phyloP scores from a whole-genome alignment of 2,113 vertebrate species.

The Sorex araneus region DNA sequence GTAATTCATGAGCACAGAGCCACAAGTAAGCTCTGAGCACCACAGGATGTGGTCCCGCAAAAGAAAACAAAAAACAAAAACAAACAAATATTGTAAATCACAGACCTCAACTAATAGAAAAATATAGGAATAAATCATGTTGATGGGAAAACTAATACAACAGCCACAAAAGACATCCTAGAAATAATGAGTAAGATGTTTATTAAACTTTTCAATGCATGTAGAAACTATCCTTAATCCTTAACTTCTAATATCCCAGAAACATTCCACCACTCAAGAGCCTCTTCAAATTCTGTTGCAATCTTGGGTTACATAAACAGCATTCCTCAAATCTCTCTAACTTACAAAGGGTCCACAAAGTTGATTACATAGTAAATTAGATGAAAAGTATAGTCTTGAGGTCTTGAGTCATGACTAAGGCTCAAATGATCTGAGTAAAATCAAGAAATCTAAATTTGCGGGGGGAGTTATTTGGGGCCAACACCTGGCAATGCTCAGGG shows the following conservation, averaged over 20 bases:
- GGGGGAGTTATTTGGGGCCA: neutral
- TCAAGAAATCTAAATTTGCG: neutral
- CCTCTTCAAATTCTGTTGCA: neutral
- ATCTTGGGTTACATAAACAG: neutral
- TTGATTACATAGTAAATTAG: neutral
- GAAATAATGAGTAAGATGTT: neutral
- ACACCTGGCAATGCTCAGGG: no score
- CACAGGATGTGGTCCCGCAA: no score
- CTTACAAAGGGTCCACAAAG: slow-evolving; percentile 5
- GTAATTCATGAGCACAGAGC: no score
- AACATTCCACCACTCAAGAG: neutral
- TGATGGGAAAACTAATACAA: neutral
- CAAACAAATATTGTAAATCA: no score
- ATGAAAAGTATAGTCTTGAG: slow-evolving; percentile 12
- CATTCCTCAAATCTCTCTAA: slow-evolving; percentile 2
- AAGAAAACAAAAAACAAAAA: no score
- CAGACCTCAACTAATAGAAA: no score
- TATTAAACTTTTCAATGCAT: slow-evolving; percentile 33
- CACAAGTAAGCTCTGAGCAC: no score
- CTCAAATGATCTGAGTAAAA: neutral
- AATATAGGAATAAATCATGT: neutral
- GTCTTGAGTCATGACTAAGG: neutral
- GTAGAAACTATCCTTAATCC: neutral
- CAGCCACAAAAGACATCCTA: neutral
- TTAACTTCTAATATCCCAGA: slow-evolving; percentile 3